Evolutionary conservation across 2,888 invertebrate genomes (phyloP).

Genomic region (Thysanoteuthis rhombus): DNA sequence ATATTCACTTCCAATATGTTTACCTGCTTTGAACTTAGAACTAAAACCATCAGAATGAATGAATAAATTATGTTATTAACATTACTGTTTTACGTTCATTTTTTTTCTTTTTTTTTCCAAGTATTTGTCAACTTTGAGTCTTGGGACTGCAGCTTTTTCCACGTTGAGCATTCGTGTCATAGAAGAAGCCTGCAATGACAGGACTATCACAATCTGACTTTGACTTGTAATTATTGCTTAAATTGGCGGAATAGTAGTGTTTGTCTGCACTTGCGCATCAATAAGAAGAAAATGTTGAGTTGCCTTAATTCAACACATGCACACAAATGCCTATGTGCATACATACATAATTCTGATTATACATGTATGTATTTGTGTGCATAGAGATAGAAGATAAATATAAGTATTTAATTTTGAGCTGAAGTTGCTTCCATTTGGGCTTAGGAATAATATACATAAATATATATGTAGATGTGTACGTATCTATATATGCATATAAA

Average conservation of each 20-base stretch:
- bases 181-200: constrained; percentile 12
- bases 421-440: neutral
- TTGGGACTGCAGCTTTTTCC: neutral
- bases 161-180: neutral
- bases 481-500: neutral
- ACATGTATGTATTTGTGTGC: neutral
- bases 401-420: neutral
- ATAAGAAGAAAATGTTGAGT: no score
- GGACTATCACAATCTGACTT: neutral
- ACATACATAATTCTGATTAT: neutral
- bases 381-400: neutral
- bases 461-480: neutral
- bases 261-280: neutral
- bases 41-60: neutral
- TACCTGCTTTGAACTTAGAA: neutral
- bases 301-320: no score
- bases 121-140: neutral
- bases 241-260: neutral
- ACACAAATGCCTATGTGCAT: neutral
- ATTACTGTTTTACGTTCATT: neutral
- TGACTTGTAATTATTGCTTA: constrained; percentile 12
- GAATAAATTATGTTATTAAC: neutral
- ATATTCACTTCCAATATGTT: neutral
- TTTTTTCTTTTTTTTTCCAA: no score
- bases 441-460: neutral